Percentiles rank a stretch among this genome's conserved stretches.
These are phyloP conservation scores for Pasiphila rectangulata DNA, from an alignment of 2,888 invertebrate species.

Conservation along the genomic window DNA sequence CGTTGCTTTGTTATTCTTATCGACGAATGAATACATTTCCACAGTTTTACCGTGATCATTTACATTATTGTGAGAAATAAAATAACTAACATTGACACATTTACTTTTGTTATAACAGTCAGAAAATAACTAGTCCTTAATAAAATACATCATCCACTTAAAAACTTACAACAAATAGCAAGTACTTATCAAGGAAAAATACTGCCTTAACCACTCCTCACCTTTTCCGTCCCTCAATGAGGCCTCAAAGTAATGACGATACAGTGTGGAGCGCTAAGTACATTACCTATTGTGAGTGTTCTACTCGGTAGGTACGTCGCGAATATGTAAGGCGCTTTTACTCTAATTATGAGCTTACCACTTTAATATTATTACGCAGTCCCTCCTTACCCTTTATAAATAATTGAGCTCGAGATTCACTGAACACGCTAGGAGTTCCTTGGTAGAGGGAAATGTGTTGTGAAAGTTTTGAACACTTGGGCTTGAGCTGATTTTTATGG, in stretches of 20 bases:
- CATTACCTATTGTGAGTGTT: constrained; percentile 79
- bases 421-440: constrained; percentile 20
- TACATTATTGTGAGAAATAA: no score
- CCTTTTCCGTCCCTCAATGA: constrained; percentile 44
- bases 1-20: no score
- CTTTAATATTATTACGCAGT: constrained; percentile 35
- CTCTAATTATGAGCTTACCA: constrained; percentile 69
- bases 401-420: constrained; percentile 24
- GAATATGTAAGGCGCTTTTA: constrained; percentile 65
- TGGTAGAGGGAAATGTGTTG: constrained; percentile 1
- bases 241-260: constrained; percentile 72
- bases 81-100: no score
- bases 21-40: no score
- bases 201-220: constrained; percentile 44
- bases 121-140: no score
- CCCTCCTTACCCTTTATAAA: constrained; percentile 29
- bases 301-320: constrained; percentile 60
- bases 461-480: background rate
- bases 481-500: no score
- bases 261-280: constrained; percentile 71
- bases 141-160: no score
- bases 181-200: no score
- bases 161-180: no score
- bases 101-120: no score
- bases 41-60: no score